Evolutionary conservation across 2,888 invertebrate genomes (phyloP), one percentile per base, ranked within the genome.

Genomic region (Helicoverpa assulta): DNA sequence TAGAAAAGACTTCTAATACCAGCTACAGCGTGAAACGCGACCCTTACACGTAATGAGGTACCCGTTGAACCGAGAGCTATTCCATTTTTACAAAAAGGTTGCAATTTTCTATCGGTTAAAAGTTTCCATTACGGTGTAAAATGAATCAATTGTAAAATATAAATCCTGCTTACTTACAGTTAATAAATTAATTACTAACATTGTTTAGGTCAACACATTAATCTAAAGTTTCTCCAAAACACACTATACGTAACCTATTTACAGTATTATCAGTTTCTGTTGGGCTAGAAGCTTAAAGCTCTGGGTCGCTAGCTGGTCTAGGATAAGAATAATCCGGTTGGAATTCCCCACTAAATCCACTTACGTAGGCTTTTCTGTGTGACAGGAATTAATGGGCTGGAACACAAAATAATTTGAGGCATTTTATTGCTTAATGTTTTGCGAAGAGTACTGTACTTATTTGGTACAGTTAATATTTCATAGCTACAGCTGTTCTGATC

Each of bases 241-340:
- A 63, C 61, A 68, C 47, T 65, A 54, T 37, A 63, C 40, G 43
- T 55, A 65, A 51, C 16, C 21, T 75, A 59, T 70, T 77, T 62
- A 67, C 58, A 53, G 55, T 73, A 59, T 65, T 71, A 76, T 76
- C 70, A 67, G 60, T 69, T 62, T 75, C 60, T 78, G 55, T 75
- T 62, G 67, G 66, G 58, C 61, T 52, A 51, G 61, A 55, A 82
- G 72, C 79, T 76, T 75, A 64, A 58, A 71, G 64, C 79, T 70
- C 57, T 59, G 60, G 69, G 67, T 70, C 55, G 69, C 70, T 64
- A 67, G 60, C 60, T 68, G 65, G 55, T 61, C 75, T 70, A 68
- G 68, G 76, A 73, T 79, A 76, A 81, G 52, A 72, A 78, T 78
- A 78, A 81, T 81, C 73, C 68, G 51, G 54, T 55, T 50, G 57